Base-by-base conservation (phyloP, 2,888 invertebrate species). In the Catocala sponsa region DNA sequence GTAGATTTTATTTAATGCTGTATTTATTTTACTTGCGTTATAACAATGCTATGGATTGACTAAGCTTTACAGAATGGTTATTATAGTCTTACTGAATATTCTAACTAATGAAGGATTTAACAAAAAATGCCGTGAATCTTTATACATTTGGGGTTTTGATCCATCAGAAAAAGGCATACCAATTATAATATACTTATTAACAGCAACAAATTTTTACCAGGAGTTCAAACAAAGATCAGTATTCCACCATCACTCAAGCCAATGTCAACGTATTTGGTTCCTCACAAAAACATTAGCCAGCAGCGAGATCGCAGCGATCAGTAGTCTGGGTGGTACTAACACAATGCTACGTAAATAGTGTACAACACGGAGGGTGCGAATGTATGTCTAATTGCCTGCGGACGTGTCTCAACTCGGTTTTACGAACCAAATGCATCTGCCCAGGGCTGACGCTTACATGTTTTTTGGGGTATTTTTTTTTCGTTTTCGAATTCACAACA, bases 391-490 rank as follows among this genome's bases (percentile, higher is more conserved):
- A 88, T 87, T 87, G 86, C 82, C 84, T 73, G 79, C 70, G 82
- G 81, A 87, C 84, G 86, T 83, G 84, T 79, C 75, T 84, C 83
- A 80, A 86, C 85, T 85, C 73, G 74, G 83, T 81, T 82, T 83
- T 79, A 78, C 74, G 65, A 58, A 76, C 68, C 75, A 74, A 76
- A 72, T 78, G 76, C 76, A 71, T 65, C 66, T 64, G 44, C 7
- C 15, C 38, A 81, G 80, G 82, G 81, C 25, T 76, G 74, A 6
- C 41, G 25, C 32, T 4, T 12, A n/a, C 35, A 38, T 12, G 2
- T 11, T 42, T 33, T 48, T 53, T 33, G 4, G 7, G 7, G 4
- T 2, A 41, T 51, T 38, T 46, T 52, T 32, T 11, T 41, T 33
- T 43, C 11, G 42, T 25, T 38, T 38, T 38, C 4, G 4, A 4